Evolutionary conservation across 2,113 vertebrate species (phyloP).

Genomic region (Tricholaema leucomelas): DNA sequence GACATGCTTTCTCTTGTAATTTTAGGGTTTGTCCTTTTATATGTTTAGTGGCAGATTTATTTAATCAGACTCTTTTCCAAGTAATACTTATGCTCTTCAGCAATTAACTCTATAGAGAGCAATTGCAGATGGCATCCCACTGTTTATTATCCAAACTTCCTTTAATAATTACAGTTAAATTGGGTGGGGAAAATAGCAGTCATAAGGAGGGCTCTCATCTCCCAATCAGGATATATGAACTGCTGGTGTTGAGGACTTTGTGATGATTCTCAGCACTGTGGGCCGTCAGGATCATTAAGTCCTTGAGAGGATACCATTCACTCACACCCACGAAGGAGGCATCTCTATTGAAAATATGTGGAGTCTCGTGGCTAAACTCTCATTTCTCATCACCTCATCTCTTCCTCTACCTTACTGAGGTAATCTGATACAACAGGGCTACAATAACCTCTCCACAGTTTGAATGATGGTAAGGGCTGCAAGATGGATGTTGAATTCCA

Average conservation of each 20-base stretch:
- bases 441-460: neutral
- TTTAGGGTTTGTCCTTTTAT: neutral
- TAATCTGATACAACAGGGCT: neutral
- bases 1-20: neutral
- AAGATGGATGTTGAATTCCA: neutral
- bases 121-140: neutral
- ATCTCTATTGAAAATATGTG: neutral
- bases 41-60: conserved; percentile 3
- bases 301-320: neutral
- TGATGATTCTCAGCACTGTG: neutral
- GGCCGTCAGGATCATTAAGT: neutral
- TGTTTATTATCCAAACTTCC: neutral
- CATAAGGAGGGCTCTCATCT: neutral
- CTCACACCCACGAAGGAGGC: neutral
- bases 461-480: neutral
- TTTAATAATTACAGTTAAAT: conserved; percentile 10
- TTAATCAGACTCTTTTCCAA: conserved; percentile 23
- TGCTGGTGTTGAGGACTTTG: neutral
- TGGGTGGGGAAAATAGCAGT: neutral
- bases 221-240: neutral
- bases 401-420: neutral
- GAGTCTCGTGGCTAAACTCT: neutral
- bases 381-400: neutral
- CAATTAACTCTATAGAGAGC: neutral
- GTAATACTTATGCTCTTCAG: neutral